Percentiles rank a stretch among this genome's conserved stretches.
These are phyloP conservation scores for Anodontia alba DNA, from an alignment of 2,888 invertebrate species.

Conservation along the genomic window DNA sequence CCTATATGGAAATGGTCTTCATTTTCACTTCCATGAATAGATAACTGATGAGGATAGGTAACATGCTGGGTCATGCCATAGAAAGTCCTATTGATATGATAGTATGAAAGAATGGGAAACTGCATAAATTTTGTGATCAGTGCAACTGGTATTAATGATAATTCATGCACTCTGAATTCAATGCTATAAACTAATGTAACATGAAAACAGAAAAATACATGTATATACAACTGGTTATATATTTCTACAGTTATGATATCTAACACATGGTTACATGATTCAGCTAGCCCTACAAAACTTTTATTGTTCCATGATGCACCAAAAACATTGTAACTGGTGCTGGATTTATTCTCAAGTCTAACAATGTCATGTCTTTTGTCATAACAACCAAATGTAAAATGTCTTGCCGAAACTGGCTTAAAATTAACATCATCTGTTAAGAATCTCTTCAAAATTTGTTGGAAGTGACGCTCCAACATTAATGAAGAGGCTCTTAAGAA, in stretches of 20 bases:
- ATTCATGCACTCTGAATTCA: background rate
- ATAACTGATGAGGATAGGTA: background rate
- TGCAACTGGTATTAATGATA: background rate
- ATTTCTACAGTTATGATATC: background rate
- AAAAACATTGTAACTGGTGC: background rate
- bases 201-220: conserved; percentile 6
- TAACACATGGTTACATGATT: background rate
- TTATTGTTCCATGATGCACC: background rate
- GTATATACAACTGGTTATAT: background rate
- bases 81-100: background rate
- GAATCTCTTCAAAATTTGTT: conserved; percentile 72
- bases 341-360: background rate
- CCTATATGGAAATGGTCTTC: background rate
- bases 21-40: background rate
- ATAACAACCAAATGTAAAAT: background rate
- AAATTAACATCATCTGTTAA: conserved; percentile 57
- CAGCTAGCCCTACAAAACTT: background rate
- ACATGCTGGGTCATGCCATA: too few species aligned
- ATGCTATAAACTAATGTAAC: conserved; percentile 2
- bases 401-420: background rate
- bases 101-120: too few species aligned
- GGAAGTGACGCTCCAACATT: conserved; percentile 86
- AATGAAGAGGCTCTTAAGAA: conserved; percentile 90
- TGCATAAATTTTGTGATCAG: background rate
- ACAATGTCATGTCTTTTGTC: background rate